Evolutionary conservation across 2,113 vertebrate species (phyloP).

Genomic region (Gadus chalcogrammus): DNA sequence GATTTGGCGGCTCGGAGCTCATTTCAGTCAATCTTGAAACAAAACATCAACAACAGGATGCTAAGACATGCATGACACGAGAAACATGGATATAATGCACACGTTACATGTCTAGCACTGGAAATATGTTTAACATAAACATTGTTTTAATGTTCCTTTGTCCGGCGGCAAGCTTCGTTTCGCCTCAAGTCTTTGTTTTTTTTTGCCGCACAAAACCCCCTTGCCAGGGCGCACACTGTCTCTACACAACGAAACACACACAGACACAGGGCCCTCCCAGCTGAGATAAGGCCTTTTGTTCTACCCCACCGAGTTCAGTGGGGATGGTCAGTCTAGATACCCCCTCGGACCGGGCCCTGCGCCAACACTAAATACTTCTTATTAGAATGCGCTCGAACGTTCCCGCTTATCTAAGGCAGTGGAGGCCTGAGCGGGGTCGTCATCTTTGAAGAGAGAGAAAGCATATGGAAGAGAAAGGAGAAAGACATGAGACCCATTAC

Average conservation of each 20-base stretch:
- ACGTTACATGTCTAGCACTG: background rate
- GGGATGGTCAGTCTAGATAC: background rate
- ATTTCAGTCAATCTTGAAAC: conserved; percentile 5
- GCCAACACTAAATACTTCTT: background rate
- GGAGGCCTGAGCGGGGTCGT: conserved; percentile 13
- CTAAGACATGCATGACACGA: background rate
- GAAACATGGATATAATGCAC: background rate
- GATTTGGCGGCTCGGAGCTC: conserved; percentile 5
- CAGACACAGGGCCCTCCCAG: too few species aligned
- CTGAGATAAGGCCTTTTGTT: too few species aligned
- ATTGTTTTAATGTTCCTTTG: background rate
- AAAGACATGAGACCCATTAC: conserved; percentile 17
- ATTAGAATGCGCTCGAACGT: background rate
- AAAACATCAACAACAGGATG: conserved; percentile 3
- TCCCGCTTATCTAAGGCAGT: conserved; percentile 12
- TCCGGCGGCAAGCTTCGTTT: too few species aligned
- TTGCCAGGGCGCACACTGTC: too few species aligned
- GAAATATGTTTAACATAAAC: conserved; percentile 4
- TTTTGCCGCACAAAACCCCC: too few species aligned
- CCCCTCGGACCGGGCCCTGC: too few species aligned
- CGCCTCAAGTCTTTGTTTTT: too few species aligned
- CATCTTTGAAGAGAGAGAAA: conserved; percentile 9
- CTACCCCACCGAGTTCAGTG: too few species aligned
- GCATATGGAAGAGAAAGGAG: conserved; percentile 13
- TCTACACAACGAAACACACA: too few species aligned